Conservation (phyloP, 1,140 invertebrate species). For the Drosophila arizonae region DNA sequence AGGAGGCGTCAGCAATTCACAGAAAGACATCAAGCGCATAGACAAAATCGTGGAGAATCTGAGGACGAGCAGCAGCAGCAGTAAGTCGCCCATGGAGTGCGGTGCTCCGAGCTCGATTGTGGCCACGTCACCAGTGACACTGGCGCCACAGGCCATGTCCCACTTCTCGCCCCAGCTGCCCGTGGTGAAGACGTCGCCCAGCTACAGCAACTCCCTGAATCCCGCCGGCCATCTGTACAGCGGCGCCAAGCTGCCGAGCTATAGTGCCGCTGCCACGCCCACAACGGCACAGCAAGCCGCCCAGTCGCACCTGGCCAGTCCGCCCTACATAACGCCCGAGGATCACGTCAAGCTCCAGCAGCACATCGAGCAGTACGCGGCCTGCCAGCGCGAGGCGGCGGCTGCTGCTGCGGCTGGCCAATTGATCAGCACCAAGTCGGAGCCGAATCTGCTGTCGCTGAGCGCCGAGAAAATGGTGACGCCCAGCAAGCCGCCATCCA, state of each 20-base stretch:
- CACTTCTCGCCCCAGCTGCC: constrained; percentile 66
- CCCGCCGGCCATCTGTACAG: constrained; percentile 45
- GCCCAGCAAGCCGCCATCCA: constrained; percentile 77
- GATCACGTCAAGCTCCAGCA: constrained; percentile 77
- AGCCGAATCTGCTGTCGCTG: constrained; percentile 63
- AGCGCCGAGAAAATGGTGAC: constrained; percentile 57
- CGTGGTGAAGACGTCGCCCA: constrained; percentile 63
- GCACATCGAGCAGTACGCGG: constrained; percentile 74
- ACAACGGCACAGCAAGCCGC: constrained; percentile 59
- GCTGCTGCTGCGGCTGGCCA: constrained; percentile 57
- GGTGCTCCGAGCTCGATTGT: constrained; percentile 43
- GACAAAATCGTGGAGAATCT: constrained; percentile 77
- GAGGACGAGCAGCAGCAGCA: constrained; percentile 39
- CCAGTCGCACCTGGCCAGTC: constrained; percentile 51
- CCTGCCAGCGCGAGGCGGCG: constrained; percentile 64
- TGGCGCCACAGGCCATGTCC: constrained; percentile 53
- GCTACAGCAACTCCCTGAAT: constrained; percentile 39
- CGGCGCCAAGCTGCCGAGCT: constrained; percentile 52
- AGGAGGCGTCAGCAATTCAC: constrained; percentile 14
- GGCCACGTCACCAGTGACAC: constrained; percentile 60
- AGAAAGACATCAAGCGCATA: constrained; percentile 73
- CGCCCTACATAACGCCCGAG: constrained; percentile 70
- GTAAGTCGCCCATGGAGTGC: constrained; percentile 60
- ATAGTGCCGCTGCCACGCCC: constrained; percentile 61
- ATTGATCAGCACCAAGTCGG: constrained; percentile 67